Conservation (phyloP, 2,888 invertebrate species). For the Heliconius erato region DNA sequence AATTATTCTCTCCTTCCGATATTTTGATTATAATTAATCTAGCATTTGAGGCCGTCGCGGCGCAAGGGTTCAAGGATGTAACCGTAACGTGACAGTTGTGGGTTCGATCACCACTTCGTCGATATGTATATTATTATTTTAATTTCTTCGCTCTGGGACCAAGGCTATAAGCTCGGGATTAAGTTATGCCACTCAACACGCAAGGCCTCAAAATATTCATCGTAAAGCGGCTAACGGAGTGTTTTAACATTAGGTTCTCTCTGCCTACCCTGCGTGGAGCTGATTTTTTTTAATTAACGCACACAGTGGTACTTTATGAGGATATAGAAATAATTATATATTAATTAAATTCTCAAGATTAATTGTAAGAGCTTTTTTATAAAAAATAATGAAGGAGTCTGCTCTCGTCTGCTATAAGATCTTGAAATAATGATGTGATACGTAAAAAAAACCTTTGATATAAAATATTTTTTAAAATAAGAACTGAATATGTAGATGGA, state of each 20-base stretch:
- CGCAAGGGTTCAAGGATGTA: too few relatives aligned
- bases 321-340: not conserved
- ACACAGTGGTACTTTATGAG: not conserved
- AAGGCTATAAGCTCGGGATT: too few relatives aligned
- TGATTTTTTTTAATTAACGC: not conserved
- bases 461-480: not conserved
- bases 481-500: not conserved
- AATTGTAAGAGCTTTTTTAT: not conserved
- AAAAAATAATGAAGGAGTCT: not conserved
- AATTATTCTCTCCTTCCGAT: not conserved
- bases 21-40: not conserved
- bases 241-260: too few relatives aligned
- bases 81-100: too few relatives aligned
- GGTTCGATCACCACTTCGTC: too few relatives aligned
- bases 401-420: not conserved
- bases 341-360: not conserved
- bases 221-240: too few relatives aligned
- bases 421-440: not conserved
- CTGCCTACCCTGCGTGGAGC: not conserved
- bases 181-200: not conserved
- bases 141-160: too few relatives aligned
- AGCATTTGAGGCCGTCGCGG: not conserved
- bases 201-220: too few relatives aligned
- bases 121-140: too few relatives aligned
- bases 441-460: not conserved